Base-by-base conservation (phyloP, 2,888 invertebrate species). In the Acanthosepion pharaonis region DNA sequence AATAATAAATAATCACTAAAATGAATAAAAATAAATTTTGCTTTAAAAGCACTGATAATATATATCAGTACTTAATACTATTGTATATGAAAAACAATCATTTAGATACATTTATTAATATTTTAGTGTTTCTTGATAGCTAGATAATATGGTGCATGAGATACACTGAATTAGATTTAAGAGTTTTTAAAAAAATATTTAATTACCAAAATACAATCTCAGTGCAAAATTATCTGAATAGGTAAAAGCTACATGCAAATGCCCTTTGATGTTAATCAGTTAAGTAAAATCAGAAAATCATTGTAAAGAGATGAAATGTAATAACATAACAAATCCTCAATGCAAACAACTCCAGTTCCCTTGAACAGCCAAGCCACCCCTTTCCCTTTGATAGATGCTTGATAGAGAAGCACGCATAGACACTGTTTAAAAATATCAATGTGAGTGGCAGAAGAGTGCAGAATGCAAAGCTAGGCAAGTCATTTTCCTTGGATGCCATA, bases 401-500 rank as follows among this genome's bases (percentile, higher is more conserved):
- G 11, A 78, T n/a, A 78, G 78, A 78, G 78, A 78, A 78, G 78
- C 78, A 78, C 78, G 78, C 78, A 78, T 15, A n/a, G 78, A 15
- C 78, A 78, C n/a, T 18, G 33, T 33, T 78, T 78, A 78, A 78
- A n/a, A 78, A 78, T 78, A 33, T 78, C 33, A 78, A 78, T 15
- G 33, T 5, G 18, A 78, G 23, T 33, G 78, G 78, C 78, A 78
- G n/a, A 55, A 49, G 51, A 93, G 93, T 93, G 92, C 49, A 53
- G 53, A 53, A 48, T 92, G 51, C 55, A 93, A 53, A 93, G 93
- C 51, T 93, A 93, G 55, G 53, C 55, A 93, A n/a, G 51, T 93
- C 93, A 42, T 53, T 93, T 49, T n/a, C 51, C 53, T 93, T 53
- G 25, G 53, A 93, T 93, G 93, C 93, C 53, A 93, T 93, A 93